Base-by-base conservation (phyloP, 2,113 vertebrate genomes). In the Mirza zaza region DNA sequence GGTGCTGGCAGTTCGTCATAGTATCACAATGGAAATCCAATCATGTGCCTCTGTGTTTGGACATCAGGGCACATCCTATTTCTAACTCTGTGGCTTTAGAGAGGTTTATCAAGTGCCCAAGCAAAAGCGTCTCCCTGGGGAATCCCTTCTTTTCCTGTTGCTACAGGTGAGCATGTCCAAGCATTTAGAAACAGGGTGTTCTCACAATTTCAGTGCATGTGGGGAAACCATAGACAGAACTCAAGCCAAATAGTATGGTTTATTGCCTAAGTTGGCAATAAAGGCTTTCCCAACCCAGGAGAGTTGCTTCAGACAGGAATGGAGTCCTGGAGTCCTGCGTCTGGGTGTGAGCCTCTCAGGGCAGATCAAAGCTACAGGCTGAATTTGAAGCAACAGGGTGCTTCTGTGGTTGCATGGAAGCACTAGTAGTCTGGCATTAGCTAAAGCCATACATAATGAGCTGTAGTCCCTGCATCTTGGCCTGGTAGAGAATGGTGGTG, bases 11-110 rank as follows among this genome's bases (percentile, higher is more conserved):
- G 34, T 85, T 91, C 36, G 42, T 92, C 71, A 15, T 52, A 12
- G 77, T 48, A 95, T 95, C 82, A 88, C 57, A 45, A 21, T 88
- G 65, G 57, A 65, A 82, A 93, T 92, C 77, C 88, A 80, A 87
- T 81, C 92, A 61, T 42, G 67, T 52, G 86, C 86, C 76, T 91
- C 59, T 45, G 81, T 76, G 45, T 96, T 88, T 86, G 82, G 14
- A 70, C 48, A 48, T 48, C 21, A 23, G 20, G 57, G 36, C 48
- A 29, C 52, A 50, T 96, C 86, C 76, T 36, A 8, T 29, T 63
- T 48, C 87, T 82, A 61, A 27, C 63, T 87, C 73, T 34, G 48
- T 39, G 21, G 21, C 39, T 80, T 76, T 63, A 50, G 70, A 90
- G 50, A 39, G 4, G 0, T 36, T 20, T 83, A 34, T 94, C 57